These are phyloP conservation scores for Gobionotothen gibberifrons DNA, from an alignment of 2,797 vertebrate genomes.

Conservation along the genomic window DNA sequence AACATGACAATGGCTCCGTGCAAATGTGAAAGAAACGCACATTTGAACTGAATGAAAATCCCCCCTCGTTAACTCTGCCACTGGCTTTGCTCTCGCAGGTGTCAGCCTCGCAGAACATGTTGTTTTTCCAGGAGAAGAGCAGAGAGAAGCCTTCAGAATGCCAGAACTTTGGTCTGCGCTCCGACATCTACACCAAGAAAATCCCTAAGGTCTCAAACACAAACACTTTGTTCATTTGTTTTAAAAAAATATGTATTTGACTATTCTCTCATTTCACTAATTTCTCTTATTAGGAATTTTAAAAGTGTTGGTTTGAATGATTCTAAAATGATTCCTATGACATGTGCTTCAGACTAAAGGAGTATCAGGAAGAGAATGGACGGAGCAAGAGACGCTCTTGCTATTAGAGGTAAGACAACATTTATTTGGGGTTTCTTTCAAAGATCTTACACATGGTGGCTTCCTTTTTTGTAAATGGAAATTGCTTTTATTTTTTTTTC, in stretches of 20 bases:
- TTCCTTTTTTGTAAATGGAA: not conserved
- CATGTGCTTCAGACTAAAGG: slow-evolving; percentile 90
- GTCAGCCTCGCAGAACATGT: slow-evolving; percentile 95
- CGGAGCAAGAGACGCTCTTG: slow-evolving; percentile 95
- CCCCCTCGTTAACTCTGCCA: not conserved
- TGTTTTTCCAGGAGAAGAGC: slow-evolving; percentile 94
- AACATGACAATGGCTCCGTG: not conserved
- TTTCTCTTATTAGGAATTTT: not conserved
- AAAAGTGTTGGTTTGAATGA: not conserved
- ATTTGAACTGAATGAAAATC: not conserved
- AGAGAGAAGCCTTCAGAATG: slow-evolving; percentile 94
- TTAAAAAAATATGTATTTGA: not conserved
- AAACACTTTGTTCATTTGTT: not conserved
- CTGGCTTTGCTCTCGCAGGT: slow-evolving; percentile 79
- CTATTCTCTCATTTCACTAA: not conserved
- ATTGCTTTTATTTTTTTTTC: not conserved
- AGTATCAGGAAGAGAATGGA: slow-evolving; percentile 95
- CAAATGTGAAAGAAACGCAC: not conserved
- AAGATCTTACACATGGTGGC: not conserved
- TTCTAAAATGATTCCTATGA: slow-evolving; percentile 18
- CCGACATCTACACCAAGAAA: slow-evolving; percentile 94
- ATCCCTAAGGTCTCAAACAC: slow-evolving; percentile 86
- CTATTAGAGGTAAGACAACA: slow-evolving; percentile 89
- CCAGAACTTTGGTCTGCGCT: slow-evolving; percentile 95
- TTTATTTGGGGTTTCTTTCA: not conserved